Percentiles rank a stretch among this genome's conserved stretches.
These are phyloP conservation scores for Alaudala cheleensis DNA, from an alignment of 2,113 vertebrate species.

Conservation along the genomic window DNA sequence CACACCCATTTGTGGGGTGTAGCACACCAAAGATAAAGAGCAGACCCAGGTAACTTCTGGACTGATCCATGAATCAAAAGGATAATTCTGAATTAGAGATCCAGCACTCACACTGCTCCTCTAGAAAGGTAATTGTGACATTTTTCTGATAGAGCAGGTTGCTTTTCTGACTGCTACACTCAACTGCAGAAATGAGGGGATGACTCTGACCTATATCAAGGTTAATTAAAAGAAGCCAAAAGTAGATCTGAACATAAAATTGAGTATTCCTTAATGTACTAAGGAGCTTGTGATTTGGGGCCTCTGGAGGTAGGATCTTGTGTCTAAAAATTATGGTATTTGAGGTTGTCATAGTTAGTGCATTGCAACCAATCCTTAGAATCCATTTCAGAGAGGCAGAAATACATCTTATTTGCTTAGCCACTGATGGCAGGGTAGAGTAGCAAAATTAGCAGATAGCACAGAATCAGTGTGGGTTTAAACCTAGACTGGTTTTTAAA, in stretches of 20 bases:
- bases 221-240: constrained; percentile 55
- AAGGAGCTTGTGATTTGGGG: background rate
- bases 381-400: background rate
- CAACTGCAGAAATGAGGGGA: constrained; percentile 6
- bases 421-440: background rate
- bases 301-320: background rate
- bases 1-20: fast-evolving
- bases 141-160: background rate
- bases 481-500: background rate
- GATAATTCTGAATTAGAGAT: background rate
- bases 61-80: background rate
- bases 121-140: background rate
- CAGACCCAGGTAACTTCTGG: background rate
- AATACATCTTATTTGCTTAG: background rate
- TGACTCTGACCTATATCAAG: constrained; percentile 39
- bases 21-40: background rate
- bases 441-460: background rate
- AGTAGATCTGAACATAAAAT: background rate
- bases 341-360: background rate
- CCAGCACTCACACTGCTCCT: background rate
- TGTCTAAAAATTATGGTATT: background rate
- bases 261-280: background rate
- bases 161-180: constrained; percentile 28
- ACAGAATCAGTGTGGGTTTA: background rate
- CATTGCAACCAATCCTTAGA: background rate